phyloP scores from a whole-genome alignment of 2,888 invertebrate genomes.

The Andrena hattorfiana region DNA sequence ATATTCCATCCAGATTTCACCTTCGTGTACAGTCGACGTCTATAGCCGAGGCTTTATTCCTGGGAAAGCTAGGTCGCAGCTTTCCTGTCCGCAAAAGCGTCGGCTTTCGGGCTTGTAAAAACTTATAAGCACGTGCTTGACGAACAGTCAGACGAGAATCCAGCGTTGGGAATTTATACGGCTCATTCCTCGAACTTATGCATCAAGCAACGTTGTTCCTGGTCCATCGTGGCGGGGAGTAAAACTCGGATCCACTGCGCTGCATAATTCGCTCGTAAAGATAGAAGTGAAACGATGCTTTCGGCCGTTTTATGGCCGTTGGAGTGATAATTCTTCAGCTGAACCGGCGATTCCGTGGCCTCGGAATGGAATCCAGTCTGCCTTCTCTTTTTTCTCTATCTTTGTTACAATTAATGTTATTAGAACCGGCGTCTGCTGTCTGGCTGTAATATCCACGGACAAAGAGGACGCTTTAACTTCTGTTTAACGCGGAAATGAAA shows the following conservation, averaged over 20 bases:
- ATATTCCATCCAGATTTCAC: neutral
- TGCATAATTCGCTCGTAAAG: constrained; percentile 70
- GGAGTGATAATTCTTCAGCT: constrained; percentile 50
- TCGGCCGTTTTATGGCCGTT: constrained; percentile 51
- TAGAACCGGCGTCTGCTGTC: neutral
- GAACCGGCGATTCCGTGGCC: constrained; percentile 18
- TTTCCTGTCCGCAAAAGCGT: constrained; percentile 2
- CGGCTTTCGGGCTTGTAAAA: constrained; percentile 16
- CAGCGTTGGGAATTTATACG: constrained; percentile 52
- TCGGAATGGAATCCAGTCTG: constrained; percentile 29
- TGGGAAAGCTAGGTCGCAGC: constrained; percentile 5
- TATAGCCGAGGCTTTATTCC: constrained; percentile 9
- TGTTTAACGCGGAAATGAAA: neutral
- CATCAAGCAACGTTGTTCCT: constrained; percentile 55
- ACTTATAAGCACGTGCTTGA: constrained; percentile 36
- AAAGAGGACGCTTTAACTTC: neutral
- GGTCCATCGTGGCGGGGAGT: constrained; percentile 30
- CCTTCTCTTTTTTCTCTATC: neutral
- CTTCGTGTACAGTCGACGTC: neutral
- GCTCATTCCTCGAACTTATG: constrained; percentile 49
- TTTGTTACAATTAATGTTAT: constrained; percentile 36
- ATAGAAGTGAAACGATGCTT: constrained; percentile 46
- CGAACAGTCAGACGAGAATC: constrained; percentile 17
- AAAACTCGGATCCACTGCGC: constrained; percentile 45
- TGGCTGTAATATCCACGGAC: neutral